Evolutionary conservation across 2,888 invertebrate genomes (phyloP), one percentile per base, ranked within the genome.

Genomic region (Drosophila atroscutellata): DNA sequence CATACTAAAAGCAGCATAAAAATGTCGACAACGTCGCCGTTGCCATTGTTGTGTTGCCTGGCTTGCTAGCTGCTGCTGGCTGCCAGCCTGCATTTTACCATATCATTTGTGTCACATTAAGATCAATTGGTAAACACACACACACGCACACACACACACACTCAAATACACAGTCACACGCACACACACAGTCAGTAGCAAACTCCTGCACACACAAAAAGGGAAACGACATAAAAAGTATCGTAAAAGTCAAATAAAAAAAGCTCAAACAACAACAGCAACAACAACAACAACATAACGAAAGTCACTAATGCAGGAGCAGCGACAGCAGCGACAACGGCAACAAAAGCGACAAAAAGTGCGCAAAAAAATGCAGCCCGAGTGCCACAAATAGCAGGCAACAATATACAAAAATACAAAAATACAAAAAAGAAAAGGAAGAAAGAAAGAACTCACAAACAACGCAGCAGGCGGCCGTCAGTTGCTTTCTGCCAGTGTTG

Each of bases 101-200:
- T 91, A 91, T 91, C 91, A 91, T 91, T 91, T 91, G 90, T 91
- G 91, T 91, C 91, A 91, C 90, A 91, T 91, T 91, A 91, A 91
- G 91, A 91, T 91, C 91, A 91, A 91, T 91, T 91, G 91, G 91
- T 83, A 91, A 89, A 91, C 85, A 91, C 83, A 83, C 86, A 80
- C 72, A 56, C 34, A 62, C 36, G 51, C 58, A 49, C 24, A 51
- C 26, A 39, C 49, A 42, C 59, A 55, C 52, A 20, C n/a, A 20
- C 49, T 32, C 30, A 39, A 32, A 11, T 18, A 39, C 45, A 55
- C 20, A 56, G n/a, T 20, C 7, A 28, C 49, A 34, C 28, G 51
- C 51, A 57, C 26, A 39, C 34, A 13, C 26, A 13, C 28, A 39
- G 15, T 30, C 55, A 56, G 28, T 9, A 6, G 39, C 45, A 42